Conservation (phyloP, 2,888 invertebrate genomes). For the Laspeyria flexula region DNA sequence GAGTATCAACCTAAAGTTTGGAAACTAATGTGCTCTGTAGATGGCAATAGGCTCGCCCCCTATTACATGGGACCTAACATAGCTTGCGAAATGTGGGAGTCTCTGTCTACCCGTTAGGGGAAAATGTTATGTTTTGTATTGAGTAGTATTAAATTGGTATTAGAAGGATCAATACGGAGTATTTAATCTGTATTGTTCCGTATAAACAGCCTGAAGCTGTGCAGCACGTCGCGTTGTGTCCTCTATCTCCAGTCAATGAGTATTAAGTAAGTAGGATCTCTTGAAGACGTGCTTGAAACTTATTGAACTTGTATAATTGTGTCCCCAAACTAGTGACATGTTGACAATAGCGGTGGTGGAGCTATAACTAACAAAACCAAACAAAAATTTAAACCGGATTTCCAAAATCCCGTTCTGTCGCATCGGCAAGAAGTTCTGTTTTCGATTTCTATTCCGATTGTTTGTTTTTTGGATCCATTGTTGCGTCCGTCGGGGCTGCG, state of each 20-base stretch:
- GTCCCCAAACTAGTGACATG: slow-evolving; percentile 52
- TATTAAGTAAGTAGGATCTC: slow-evolving; percentile 4
- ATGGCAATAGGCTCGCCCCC: too few relatives aligned
- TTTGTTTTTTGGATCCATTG: slow-evolving; percentile 83
- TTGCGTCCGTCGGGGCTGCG: slow-evolving; percentile 70
- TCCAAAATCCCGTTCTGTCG: slow-evolving; percentile 83
- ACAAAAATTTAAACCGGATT: slow-evolving; percentile 82
- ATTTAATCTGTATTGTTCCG: not conserved
- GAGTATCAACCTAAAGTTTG: too few relatives aligned
- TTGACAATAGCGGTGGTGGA: slow-evolving; percentile 65
- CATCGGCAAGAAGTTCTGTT: slow-evolving; percentile 81
- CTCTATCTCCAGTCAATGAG: too few relatives aligned
- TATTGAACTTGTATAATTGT: slow-evolving; percentile 51
- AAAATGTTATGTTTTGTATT: too few relatives aligned
- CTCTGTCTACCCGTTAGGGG: too few relatives aligned
- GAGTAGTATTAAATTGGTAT: too few relatives aligned
- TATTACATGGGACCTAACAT: too few relatives aligned
- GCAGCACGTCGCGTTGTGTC: too few relatives aligned
- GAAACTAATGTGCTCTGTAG: too few relatives aligned
- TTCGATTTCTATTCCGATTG: slow-evolving; percentile 84
- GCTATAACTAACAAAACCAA: slow-evolving; percentile 66
- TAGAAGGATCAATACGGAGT: too few relatives aligned
- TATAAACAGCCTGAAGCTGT: not conserved
- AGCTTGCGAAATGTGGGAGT: too few relatives aligned
- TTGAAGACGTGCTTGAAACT: slow-evolving; percentile 36